Conservation (phyloP, 1,140 invertebrate genomes). For the Drosophila hydei region DNA sequence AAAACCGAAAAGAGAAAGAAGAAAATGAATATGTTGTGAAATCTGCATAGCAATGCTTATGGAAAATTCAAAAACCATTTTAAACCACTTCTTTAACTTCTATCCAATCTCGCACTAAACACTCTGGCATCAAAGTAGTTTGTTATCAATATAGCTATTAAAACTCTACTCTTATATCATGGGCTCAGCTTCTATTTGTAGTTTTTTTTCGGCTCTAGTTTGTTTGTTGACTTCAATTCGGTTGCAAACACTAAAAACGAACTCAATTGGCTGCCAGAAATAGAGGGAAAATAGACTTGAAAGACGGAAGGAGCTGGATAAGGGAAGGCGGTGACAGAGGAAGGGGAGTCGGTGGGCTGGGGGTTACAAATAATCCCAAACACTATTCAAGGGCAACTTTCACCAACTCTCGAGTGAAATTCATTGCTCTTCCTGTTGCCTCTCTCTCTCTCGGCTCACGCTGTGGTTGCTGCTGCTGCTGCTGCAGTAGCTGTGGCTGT, state of each 20-base stretch:
- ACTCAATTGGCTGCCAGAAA: constrained; percentile 59
- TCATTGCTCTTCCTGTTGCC: constrained; percentile 29
- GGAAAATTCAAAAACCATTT: too few relatives aligned
- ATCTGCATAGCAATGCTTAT: too few relatives aligned
- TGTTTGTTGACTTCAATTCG: constrained; percentile 68
- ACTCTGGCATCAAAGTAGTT: too few relatives aligned
- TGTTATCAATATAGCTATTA: background rate
- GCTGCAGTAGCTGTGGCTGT: constrained; percentile 19
- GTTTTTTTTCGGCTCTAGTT: constrained; percentile 1
- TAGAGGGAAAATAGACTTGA: constrained; percentile 34
- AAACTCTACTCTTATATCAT: background rate
- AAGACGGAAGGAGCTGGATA: background rate
- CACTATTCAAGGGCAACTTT: constrained; percentile 81
- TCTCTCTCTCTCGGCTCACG: background rate
- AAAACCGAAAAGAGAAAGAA: too few relatives aligned
- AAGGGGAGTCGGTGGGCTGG: constrained; percentile 1
- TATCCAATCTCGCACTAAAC: too few relatives aligned
- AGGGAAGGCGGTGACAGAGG: background rate
- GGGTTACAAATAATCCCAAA: constrained; percentile 64
- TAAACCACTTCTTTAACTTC: too few relatives aligned
- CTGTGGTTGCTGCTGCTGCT: constrained; percentile 22
- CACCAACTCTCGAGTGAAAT: constrained; percentile 64
- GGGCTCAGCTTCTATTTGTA: background rate
- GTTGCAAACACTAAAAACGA: constrained; percentile 56
- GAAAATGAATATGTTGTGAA: too few relatives aligned